Conservation (phyloP, 2,113 vertebrate genomes). For the Amphiprion percula region DNA sequence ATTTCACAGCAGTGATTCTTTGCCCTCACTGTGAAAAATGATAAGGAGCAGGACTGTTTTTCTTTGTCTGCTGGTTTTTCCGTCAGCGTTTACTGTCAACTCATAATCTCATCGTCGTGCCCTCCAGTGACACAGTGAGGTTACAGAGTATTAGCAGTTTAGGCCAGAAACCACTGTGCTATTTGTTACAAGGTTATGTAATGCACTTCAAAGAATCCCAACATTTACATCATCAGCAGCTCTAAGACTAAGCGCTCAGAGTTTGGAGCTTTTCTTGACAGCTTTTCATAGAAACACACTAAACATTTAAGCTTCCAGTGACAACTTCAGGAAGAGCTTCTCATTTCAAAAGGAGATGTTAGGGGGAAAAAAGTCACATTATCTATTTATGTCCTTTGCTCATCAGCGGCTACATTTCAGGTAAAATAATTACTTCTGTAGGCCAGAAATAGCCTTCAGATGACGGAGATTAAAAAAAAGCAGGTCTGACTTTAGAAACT, state of each 20-base stretch:
- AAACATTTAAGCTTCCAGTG: constrained; percentile 40
- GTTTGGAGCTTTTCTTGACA: constrained; percentile 40
- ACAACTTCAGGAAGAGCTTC: constrained; percentile 27
- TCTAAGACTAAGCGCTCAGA: constrained; percentile 4
- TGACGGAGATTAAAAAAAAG: constrained; percentile 1
- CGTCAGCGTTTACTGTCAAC: constrained; percentile 43
- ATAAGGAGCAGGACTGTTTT: constrained; percentile 28
- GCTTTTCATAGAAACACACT: background rate
- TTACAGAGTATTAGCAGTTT: constrained; percentile 41
- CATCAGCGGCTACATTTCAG: constrained; percentile 2
- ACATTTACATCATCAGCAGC: constrained; percentile 42
- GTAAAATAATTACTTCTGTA: background rate
- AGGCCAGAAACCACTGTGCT: constrained; percentile 11
- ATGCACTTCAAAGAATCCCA: constrained; percentile 51
- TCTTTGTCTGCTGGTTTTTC: constrained; percentile 12
- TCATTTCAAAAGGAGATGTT: background rate
- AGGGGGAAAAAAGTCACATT: background rate
- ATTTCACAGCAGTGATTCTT: constrained; percentile 63
- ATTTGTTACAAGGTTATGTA: constrained; percentile 43
- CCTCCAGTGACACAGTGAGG: constrained; percentile 49
- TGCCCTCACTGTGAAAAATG: constrained; percentile 27
- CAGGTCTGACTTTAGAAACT: background rate
- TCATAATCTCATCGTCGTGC: constrained; percentile 23
- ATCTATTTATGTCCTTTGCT: constrained; percentile 7
- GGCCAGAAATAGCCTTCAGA: background rate